These are phyloP conservation scores for Halictus rubicundus DNA, from an alignment of 1,140 invertebrate genomes.

Conservation along the genomic window DNA sequence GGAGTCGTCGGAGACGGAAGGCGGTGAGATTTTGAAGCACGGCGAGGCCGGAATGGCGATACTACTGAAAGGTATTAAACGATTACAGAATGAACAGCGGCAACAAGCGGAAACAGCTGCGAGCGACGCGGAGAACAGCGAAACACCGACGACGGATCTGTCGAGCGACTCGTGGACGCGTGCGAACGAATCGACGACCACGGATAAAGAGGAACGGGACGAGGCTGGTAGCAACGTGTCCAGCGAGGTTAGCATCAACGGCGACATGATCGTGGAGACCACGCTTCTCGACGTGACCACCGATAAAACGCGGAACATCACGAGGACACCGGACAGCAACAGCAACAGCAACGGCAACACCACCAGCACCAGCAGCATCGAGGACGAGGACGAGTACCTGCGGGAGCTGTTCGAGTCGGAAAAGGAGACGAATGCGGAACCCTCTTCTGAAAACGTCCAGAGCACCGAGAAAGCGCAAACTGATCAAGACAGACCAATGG, in stretches of 20 bases:
- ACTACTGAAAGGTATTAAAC: slow-evolving; percentile 34
- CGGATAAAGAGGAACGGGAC: slow-evolving; percentile 24
- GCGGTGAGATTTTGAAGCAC: slow-evolving; percentile 69
- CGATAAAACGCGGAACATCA: slow-evolving; percentile 53
- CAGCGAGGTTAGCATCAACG: slow-evolving; percentile 69
- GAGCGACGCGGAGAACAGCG: background rate
- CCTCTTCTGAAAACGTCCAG: slow-evolving; percentile 47
- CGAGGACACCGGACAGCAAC: slow-evolving; percentile 36
- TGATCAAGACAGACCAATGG: too few relatives aligned
- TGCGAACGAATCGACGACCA: slow-evolving; percentile 38
- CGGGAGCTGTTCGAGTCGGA: slow-evolving; percentile 47
- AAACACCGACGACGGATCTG: background rate
- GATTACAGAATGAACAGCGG: slow-evolving; percentile 1
- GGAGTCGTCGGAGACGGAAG: slow-evolving; percentile 39
- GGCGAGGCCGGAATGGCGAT: slow-evolving; percentile 74
- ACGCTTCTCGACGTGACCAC: slow-evolving; percentile 68
- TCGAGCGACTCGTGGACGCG: background rate
- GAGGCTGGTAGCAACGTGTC: slow-evolving; percentile 65
- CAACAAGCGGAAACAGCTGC: background rate
- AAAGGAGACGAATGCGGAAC: slow-evolving; percentile 46
- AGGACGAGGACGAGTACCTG: slow-evolving; percentile 16
- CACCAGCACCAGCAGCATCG: slow-evolving; percentile 23
- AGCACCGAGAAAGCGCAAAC: background rate
- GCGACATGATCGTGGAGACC: slow-evolving; percentile 71
- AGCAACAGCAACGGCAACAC: slow-evolving; percentile 18